Evolutionary conservation across 2,888 invertebrate species (phyloP), one percentile per base, ranked within the genome.

Genomic region (Eupithecia subumbrata): DNA sequence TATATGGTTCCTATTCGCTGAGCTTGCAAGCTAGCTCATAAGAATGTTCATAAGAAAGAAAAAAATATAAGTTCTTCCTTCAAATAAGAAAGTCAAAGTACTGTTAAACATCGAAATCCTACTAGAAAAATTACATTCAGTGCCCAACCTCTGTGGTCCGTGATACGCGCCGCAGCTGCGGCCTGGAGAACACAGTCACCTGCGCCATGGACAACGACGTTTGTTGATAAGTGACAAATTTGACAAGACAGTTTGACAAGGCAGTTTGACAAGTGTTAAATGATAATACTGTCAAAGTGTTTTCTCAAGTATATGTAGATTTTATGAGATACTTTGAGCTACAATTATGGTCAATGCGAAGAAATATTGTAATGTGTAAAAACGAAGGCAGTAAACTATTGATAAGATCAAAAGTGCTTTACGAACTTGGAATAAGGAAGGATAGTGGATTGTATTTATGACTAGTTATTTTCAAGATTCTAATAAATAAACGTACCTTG

Each of bases 341-440:
- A 60, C 60, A 25, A 25, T 60, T 60, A 60, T 60, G 60, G 60
- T 60, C 25, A 25, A 25, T 25, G 60, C 60, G 60, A 60, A 25
- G 22, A 1, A 34, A 43, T 72, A 56, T 72, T 52, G 25, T 30
- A 60, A 72, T 63, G 34, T 56, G 64, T 43, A 43, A 30, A 45
- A 70, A 18, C 63, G 68, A 76, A 73, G 76, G 71, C 67, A n/a
- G 71, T 71, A 18, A 16, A 71, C 56, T 25, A n/a, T 48, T 75
- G 76, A 76, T 76, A 74, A 68, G 34, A 76, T 76, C 76, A 68
- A 2, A 76, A 73, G 71, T 69, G 73, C 73, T 64, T 76, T 37
- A 71, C 73, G 16, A 64, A 73, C 64, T 64, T 56, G 73, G 76
- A 12, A 71, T 45, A 37, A 43, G 76, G 76, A 76, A 76, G 76